These are phyloP conservation scores for Oligia latruncula DNA, from an alignment of 2,888 invertebrate species.

Conservation along the genomic window DNA sequence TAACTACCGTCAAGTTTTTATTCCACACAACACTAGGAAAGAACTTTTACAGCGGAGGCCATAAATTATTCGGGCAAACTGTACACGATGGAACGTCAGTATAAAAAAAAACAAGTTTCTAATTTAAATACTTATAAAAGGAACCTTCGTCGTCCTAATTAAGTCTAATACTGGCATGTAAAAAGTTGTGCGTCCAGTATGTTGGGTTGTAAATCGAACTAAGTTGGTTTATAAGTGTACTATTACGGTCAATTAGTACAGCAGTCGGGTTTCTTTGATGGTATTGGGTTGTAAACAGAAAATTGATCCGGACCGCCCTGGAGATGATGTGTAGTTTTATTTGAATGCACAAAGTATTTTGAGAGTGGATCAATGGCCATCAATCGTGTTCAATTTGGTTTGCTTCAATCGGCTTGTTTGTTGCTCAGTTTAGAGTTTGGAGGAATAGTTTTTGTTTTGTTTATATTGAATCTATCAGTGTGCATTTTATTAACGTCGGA, in stretches of 20 bases:
- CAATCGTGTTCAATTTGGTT: slow-evolving; percentile 65
- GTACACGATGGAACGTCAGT: slow-evolving; percentile 31
- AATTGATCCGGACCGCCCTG: slow-evolving; percentile 87
- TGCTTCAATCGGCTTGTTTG: slow-evolving; percentile 61
- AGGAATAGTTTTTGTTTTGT: slow-evolving; percentile 38
- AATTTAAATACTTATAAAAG: slow-evolving; percentile 65
- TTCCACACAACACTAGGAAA: slow-evolving; percentile 36
- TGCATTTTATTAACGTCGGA: background rate
- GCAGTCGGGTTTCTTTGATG: slow-evolving; percentile 85
- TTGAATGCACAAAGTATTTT: slow-evolving; percentile 69
- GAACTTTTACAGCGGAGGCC: slow-evolving; percentile 38
- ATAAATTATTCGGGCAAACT: slow-evolving; percentile 51
- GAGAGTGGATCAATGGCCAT: slow-evolving; percentile 59
- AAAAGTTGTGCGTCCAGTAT: slow-evolving; percentile 60
- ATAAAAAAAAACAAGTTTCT: slow-evolving; percentile 40
- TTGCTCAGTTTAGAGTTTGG: slow-evolving; percentile 30
- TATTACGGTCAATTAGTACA: slow-evolving; percentile 88
- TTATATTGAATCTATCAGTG: slow-evolving; percentile 10
- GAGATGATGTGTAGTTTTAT: slow-evolving; percentile 70
- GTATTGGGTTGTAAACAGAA: slow-evolving; percentile 85
- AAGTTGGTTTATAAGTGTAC: slow-evolving; percentile 76
- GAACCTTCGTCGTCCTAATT: slow-evolving; percentile 64
- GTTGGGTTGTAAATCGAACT: slow-evolving; percentile 70
- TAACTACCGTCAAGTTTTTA: slow-evolving; percentile 38
- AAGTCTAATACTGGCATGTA: slow-evolving; percentile 60